Evolutionary conservation across 30 jellyfish, hydroid and myxozoan species (phyloP), one percentile per base, ranked within the genome.

Genomic region (Turritopsis rubra): DNA sequence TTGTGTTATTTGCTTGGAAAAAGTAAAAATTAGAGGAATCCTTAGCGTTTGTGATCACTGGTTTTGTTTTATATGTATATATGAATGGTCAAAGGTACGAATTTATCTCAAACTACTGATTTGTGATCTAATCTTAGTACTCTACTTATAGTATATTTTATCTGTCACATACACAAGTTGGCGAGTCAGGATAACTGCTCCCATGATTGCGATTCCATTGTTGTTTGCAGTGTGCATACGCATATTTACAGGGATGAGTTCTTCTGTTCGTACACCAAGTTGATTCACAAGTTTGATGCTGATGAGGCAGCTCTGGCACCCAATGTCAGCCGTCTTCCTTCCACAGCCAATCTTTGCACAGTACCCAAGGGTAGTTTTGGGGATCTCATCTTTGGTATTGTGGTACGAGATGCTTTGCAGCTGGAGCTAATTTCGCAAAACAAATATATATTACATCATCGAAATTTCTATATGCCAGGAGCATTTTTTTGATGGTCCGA

Each of bases 61-160:
- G 89, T 85, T 85, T 80, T 85, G 93, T 75, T 85, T 79, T 52
- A 66, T 21, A 22, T 85, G 93, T 31, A 85, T 85, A 8, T 54
- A 27, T 70, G 93, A 85, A 31, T 85, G 93, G 93, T 80, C 93
- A 18, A 79, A 85, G 93, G 93, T 85, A 79, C 3, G 21, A 23
- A 4, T 27, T 75, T 13, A 41, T 41, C 9, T 41, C 5, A 41
- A 41, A 5, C 60, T 13, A 41, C n/a, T n/a, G n/a, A n/a, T n/a
- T n/a, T n/a, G n/a, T n/a, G n/a, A n/a, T n/a, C n/a, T n/a, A n/a
- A n/a, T n/a, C n/a, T n/a, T n/a, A n/a, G n/a, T n/a, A n/a, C n/a
- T n/a, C n/a, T n/a, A n/a, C n/a, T n/a, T n/a, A n/a, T n/a, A n/a
- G n/a, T n/a, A n/a, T n/a, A n/a, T n/a, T n/a, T n/a, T n/a, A n/a